A percentile compares a stretch with the other conserved stretches of the same genome.
These are phyloP conservation scores for Liopterus haemorrhoidalis DNA, from an alignment of 2,888 invertebrate species.

Conservation along the genomic window DNA sequence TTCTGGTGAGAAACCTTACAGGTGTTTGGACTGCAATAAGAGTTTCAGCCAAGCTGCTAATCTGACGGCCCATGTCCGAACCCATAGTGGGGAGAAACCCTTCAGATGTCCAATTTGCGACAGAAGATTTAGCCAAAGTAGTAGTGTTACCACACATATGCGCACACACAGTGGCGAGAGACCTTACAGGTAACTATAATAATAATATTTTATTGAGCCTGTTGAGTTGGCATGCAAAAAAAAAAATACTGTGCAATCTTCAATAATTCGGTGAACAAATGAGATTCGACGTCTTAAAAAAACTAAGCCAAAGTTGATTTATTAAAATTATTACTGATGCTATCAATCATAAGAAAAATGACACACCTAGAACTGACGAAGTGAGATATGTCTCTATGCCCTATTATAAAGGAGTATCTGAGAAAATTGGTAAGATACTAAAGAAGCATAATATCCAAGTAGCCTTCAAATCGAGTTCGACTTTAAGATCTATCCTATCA, in stretches of 20 bases:
- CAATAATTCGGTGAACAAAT: neutral
- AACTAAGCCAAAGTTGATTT: too few relatives aligned
- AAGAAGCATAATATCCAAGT: too few relatives aligned
- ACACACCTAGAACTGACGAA: too few relatives aligned
- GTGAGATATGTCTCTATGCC: too few relatives aligned
- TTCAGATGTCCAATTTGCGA: constrained; percentile 97
- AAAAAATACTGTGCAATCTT: neutral
- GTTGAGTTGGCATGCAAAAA: neutral
- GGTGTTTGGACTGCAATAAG: constrained; percentile 90
- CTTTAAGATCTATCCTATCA: too few relatives aligned
- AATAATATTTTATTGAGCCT: constrained; percentile 16
- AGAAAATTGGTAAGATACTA: too few relatives aligned
- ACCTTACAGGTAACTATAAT: constrained; percentile 66
- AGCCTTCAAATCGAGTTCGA: too few relatives aligned
- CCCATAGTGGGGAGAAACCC: constrained; percentile 97
- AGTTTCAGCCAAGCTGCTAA: constrained; percentile 98
- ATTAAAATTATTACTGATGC: too few relatives aligned
- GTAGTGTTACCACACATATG: constrained; percentile 97
- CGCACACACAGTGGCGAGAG: constrained; percentile 99
- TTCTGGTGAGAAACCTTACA: constrained; percentile 89
- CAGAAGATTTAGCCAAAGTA: constrained; percentile 91
- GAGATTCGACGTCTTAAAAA: too few relatives aligned
- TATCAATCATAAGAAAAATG: too few relatives aligned
- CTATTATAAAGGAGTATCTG: too few relatives aligned
- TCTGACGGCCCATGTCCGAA: constrained; percentile 92